These are phyloP conservation scores for Paedocypris micromegethes DNA, from an alignment of 2,797 vertebrate species.

Conservation along the genomic window DNA sequence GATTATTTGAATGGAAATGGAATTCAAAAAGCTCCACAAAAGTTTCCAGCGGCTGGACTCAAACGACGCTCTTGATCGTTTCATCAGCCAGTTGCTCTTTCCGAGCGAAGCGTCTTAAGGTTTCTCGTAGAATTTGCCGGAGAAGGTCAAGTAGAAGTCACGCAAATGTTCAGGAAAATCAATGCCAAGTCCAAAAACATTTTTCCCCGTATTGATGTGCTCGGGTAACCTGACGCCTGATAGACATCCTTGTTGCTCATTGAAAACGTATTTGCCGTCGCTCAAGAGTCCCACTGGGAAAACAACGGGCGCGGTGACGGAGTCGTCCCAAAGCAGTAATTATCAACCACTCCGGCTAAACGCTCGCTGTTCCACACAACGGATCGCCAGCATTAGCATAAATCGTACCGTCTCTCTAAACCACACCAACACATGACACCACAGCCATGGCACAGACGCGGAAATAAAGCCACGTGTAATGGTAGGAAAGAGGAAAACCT, in stretches of 20 bases:
- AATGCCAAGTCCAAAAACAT: background rate
- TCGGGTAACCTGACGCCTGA: background rate
- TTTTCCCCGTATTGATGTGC: background rate
- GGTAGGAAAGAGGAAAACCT: conserved; percentile 51
- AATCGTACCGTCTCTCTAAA: conserved; percentile 9
- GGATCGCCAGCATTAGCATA: conserved; percentile 30
- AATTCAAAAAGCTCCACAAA: conserved; percentile 14
- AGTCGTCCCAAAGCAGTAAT: conserved; percentile 35
- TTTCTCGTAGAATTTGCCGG: background rate
- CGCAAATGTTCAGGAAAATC: background rate
- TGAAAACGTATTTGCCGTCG: conserved; percentile 10
- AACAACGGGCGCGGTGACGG: conserved; percentile 26
- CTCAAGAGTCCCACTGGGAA: conserved; percentile 18
- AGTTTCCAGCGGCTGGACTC: conserved; percentile 10
- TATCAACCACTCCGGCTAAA: conserved; percentile 24
- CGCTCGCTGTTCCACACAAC: conserved; percentile 16
- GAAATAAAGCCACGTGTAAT: conserved; percentile 30
- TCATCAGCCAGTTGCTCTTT: background rate
- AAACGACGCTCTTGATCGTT: background rate
- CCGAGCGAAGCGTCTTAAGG: conserved; percentile 1
- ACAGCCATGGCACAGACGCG: background rate
- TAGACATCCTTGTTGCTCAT: conserved; percentile 6
- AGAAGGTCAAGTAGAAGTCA: conserved; percentile 18
- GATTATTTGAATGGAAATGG: too few species aligned
- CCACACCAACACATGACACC: too few species aligned